Base-by-base conservation (phyloP, 2,113 vertebrate species). In the Tetrao urogallus region DNA sequence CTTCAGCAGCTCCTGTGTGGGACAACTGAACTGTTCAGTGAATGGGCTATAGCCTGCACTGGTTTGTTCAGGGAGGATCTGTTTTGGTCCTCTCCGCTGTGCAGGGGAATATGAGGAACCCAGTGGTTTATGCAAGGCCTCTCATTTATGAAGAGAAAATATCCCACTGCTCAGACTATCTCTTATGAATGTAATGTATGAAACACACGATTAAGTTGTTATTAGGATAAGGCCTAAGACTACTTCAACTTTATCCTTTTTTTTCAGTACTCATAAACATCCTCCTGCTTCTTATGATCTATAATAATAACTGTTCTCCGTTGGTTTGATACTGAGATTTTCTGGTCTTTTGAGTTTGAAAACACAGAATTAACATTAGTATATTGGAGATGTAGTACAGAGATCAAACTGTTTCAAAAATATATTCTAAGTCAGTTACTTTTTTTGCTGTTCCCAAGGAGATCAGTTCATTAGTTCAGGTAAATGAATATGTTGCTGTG, bases 151-250 rank as follows among this genome's bases (percentile, higher is more conserved):
- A 58, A 27, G 43, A 65, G 45, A 71, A 75, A n/a, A 36, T 15
- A 69, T 10, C 14, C 71, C 17, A 11, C 22, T 54, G 34, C 34
- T 58, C 60, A 85, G 43, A 18, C 10, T 24, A 17, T 48, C 40
- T 87, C 47, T 63, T 76, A 63, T 73, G 48, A 86, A 66, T 80
- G 50, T 34, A 58, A 36, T 12, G 38, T 7, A 67, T n/a, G 38
- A 88, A 90, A 79, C 38, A 67, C 57, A 71, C 22, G 71, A 78
- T 89, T 74, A 88, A 95, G 38, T 93, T 60, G 48, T 87, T 93
- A 84, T 73, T n/a, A 56, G 71, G 75, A 64, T 88, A 82, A 89
- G 13, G 45, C 42, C 19, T 74, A 81, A 89, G 38, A 32, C 36
- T 16, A 38, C 67, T 90, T 83, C 92, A 56, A 60, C 70, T 47